Evolutionary conservation across 2,113 vertebrate species (phyloP).

Genomic region (Atlantisia rogersi): DNA sequence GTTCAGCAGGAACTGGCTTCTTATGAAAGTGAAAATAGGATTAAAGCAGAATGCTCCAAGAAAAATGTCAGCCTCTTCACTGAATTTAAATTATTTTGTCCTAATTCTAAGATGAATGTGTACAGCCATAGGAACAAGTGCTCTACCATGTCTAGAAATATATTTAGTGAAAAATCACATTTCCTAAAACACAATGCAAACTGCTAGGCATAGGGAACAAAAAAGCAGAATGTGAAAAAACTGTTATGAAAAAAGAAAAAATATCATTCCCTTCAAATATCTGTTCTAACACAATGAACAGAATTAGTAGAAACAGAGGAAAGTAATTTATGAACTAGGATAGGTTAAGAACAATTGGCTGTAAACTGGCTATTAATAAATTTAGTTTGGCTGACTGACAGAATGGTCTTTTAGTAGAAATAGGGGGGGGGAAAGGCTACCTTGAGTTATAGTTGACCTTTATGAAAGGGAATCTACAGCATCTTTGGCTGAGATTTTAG

Average conservation of each 20-base stretch:
- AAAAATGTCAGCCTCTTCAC: background rate
- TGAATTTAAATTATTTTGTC: conserved; percentile 25
- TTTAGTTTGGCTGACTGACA: background rate
- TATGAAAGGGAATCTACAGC: background rate
- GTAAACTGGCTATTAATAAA: background rate
- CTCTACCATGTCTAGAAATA: background rate
- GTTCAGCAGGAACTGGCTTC: background rate
- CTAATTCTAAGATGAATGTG: background rate
- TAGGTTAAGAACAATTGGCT: background rate
- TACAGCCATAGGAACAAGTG: background rate
- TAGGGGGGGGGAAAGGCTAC: background rate
- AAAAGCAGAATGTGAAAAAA: background rate
- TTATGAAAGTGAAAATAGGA: conserved; percentile 3
- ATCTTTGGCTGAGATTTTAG: background rate
- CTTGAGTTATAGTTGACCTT: background rate
- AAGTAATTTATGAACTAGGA: background rate
- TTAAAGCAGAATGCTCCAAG: conserved; percentile 38
- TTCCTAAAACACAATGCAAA: background rate
- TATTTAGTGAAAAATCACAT: background rate
- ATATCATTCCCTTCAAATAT: background rate
- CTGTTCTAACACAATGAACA: background rate
- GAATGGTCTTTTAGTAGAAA: background rate
- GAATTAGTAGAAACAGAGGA: background rate
- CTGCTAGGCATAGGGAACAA: background rate
- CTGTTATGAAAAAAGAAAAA: background rate